These are phyloP conservation scores for Neomicropteryx cornuta DNA, from an alignment of 1,140 invertebrate species.

Conservation along the genomic window DNA sequence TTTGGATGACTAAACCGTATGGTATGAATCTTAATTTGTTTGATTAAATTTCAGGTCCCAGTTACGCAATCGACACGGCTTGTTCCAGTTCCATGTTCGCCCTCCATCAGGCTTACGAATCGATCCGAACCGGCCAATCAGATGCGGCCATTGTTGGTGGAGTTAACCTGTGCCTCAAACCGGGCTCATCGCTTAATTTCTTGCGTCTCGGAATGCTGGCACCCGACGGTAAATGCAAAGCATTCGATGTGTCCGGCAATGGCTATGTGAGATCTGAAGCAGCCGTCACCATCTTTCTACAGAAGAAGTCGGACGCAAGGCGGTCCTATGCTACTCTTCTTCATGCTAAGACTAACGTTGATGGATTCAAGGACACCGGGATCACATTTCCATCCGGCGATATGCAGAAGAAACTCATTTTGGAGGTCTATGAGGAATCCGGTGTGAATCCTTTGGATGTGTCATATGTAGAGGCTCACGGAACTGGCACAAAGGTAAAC, in stretches of 20 bases:
- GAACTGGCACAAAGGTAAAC: conserved; percentile 87
- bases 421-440: conserved; percentile 73
- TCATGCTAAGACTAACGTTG: conserved; percentile 79
- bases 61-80: conserved; percentile 88
- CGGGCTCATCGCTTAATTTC: conserved; percentile 85
- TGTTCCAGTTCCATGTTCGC: conserved; percentile 90
- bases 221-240: conserved; percentile 80
- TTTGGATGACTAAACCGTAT: no score
- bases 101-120: conserved; percentile 72
- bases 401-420: conserved; percentile 78
- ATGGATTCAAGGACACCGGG: conserved; percentile 79
- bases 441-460: conserved; percentile 73
- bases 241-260: conserved; percentile 82
- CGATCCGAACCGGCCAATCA: conserved; percentile 76
- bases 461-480: conserved; percentile 88
- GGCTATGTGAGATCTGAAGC: conserved; percentile 92
- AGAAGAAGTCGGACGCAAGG: conserved; percentile 61
- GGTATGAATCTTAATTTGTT: no score
- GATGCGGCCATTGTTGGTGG: conserved; percentile 90
- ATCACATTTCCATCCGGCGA: conserved; percentile 85
- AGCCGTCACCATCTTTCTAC: conserved; percentile 67
- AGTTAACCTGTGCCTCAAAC: conserved; percentile 72
- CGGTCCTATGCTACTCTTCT: conserved; percentile 80
- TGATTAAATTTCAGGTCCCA: no score
- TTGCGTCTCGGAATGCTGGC: conserved; percentile 82